Base-by-base conservation (phyloP, 2,113 vertebrate species). In the Zosterops pallidus region DNA sequence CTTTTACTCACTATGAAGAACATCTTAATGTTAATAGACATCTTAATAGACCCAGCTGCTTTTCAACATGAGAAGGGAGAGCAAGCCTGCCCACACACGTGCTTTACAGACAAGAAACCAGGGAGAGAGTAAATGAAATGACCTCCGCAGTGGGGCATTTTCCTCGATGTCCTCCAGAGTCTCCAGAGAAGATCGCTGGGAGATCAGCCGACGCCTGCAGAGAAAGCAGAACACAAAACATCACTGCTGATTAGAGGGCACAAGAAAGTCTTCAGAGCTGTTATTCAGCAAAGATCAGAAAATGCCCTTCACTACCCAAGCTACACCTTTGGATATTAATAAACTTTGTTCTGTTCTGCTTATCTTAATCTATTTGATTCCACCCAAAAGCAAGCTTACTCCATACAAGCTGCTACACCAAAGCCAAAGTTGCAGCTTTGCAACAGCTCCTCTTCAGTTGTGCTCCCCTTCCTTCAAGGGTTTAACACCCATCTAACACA, bases 141-240 rank as follows among this genome's bases (percentile, higher is more conserved):
- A 99, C 99, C 99, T 99, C 95, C 99, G 98, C 31, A 99, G 98
- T 46, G 99, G 99, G 90, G 99, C 99, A 11, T 99, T 99, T 97
- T 99, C 99, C 97, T 99, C 99, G 33, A 99, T 99, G 96, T 99
- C 99, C 97, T 99, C 99, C 96, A 99, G 97, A 69, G 99, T 99
- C 97, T 99, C 99, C 95, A 99, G 97, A 52, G 99, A 99, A 17
- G 99, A 99, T 85, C 99, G 98, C 97, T 99, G 99, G 55, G 99
- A 99, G 97, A 99, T 99, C 93, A 99, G 98, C 63, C 99, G 98
- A 57, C 99, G 98, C 86, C 99, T 99, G 95, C 9, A 69, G 77
- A 92, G 67, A 85, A 53, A 90, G 83, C 68, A 78, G 37, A 91
- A 81, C 86, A 81, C 52, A 91, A 81, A 87, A 86, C 13, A 71